Percentiles rank a stretch among this genome's conserved stretches.
phyloP scores from a whole-genome alignment of 1,140 invertebrate species.

The Bicyclus anynana region DNA sequence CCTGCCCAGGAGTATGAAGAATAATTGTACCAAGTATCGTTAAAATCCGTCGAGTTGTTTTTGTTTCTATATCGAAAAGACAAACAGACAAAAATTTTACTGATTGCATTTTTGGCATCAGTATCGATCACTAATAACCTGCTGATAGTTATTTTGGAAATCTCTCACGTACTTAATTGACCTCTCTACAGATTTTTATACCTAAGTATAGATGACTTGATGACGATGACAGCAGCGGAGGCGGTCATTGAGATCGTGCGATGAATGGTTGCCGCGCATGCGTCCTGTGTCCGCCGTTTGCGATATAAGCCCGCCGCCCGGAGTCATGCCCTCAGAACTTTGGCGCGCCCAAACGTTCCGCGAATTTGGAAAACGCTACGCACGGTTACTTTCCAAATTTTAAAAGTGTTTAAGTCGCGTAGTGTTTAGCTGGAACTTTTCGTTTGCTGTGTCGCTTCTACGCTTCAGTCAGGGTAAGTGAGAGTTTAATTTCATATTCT shows the following conservation, averaged over 20 bases:
- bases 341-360: constrained; percentile 59
- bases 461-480: not conserved
- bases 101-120: no score
- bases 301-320: constrained; percentile 64
- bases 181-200: no score
- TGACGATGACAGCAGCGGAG: constrained; percentile 49
- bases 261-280: constrained; percentile 70
- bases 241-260: constrained; percentile 65
- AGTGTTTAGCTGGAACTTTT: constrained; percentile 1
- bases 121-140: no score
- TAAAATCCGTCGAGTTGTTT: no score
- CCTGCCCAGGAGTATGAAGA: no score
- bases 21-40: no score
- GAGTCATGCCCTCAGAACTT: constrained; percentile 58
- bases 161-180: no score
- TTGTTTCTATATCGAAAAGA: no score
- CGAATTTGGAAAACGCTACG: constrained; percentile 37
- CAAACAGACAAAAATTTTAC: no score
- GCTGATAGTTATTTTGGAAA: no score
- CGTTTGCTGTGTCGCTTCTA: not conserved
- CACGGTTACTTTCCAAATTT: constrained; percentile 7
- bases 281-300: constrained; percentile 37
- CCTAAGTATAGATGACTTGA: constrained; percentile 10
- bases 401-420: constrained; percentile 3
- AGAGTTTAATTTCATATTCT: not conserved